These are phyloP conservation scores for Parotocinclus haroldoi DNA, from an alignment of 2,797 vertebrate species.

Conservation along the genomic window DNA sequence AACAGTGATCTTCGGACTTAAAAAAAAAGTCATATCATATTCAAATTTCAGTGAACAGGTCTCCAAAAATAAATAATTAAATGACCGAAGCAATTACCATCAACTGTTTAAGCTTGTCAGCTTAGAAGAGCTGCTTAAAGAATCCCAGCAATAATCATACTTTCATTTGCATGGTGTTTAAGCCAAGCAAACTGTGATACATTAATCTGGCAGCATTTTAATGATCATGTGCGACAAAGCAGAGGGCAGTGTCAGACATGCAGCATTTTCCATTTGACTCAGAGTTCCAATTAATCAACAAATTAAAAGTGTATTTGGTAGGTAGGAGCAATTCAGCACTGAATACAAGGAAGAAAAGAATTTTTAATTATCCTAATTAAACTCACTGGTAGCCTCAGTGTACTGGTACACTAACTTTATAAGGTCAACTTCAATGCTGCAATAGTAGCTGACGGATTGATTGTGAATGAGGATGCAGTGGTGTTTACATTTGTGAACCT, in stretches of 20 bases:
- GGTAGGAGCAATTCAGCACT: conserved; percentile 2
- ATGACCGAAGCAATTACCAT: conserved; percentile 13
- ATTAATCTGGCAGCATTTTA: conserved; percentile 44
- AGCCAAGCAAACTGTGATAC: conserved; percentile 31
- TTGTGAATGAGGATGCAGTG: no score
- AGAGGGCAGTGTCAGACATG: conserved; percentile 6
- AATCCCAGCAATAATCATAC: conserved; percentile 34
- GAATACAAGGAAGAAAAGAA: conserved; percentile 1
- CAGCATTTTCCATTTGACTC: conserved; percentile 33
- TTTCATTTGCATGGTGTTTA: conserved; percentile 28
- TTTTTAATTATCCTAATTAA: not conserved
- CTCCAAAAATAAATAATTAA: no score
- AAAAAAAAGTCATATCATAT: no score
- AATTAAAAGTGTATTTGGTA: conserved; percentile 30
- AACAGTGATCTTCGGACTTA: no score
- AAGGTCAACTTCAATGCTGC: no score
- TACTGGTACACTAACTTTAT: no score
- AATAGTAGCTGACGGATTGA: no score
- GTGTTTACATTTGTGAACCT: no score
- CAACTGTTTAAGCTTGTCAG: conserved; percentile 14
- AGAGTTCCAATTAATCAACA: conserved; percentile 44
- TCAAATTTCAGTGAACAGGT: no score
- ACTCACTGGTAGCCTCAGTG: no score
- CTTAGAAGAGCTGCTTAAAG: conserved; percentile 10
- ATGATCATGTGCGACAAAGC: conserved; percentile 36